Conservation (phyloP, 2,113 vertebrate genomes). For the Clupea harengus region DNA sequence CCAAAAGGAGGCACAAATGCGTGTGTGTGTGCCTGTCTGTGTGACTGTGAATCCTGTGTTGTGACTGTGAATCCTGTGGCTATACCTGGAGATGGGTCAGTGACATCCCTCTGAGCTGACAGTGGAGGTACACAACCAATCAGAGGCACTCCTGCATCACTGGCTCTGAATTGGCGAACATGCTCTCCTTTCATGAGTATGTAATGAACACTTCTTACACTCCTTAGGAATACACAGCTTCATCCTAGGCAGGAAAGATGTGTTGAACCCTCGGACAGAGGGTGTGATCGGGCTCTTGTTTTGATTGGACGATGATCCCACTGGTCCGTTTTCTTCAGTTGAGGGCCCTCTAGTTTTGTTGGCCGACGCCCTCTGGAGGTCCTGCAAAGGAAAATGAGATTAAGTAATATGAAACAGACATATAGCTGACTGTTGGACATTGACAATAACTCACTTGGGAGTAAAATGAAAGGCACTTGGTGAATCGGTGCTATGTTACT, state of each 20-base stretch:
- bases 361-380: not conserved
- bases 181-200: not conserved
- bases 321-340: not conserved
- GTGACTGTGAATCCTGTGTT: not conserved
- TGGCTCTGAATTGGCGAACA: not conserved
- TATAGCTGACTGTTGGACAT: not conserved
- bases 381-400: not conserved
- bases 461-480: not conserved
- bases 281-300: not conserved
- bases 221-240: not conserved
- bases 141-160: not conserved
- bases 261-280: not conserved
- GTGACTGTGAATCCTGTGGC: not conserved
- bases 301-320: not conserved
- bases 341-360: not conserved
- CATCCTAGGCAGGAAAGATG: not conserved
- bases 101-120: not conserved
- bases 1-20: not conserved
- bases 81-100: not conserved
- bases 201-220: not conserved
- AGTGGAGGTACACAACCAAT: not conserved
- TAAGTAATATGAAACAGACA: not conserved
- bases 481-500: not conserved
- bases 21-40: slow-evolving; percentile 24
- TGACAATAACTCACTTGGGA: not conserved